phyloP scores from a whole-genome alignment of 2,797 vertebrate genomes.

The Kryptolebias ocellatus region DNA sequence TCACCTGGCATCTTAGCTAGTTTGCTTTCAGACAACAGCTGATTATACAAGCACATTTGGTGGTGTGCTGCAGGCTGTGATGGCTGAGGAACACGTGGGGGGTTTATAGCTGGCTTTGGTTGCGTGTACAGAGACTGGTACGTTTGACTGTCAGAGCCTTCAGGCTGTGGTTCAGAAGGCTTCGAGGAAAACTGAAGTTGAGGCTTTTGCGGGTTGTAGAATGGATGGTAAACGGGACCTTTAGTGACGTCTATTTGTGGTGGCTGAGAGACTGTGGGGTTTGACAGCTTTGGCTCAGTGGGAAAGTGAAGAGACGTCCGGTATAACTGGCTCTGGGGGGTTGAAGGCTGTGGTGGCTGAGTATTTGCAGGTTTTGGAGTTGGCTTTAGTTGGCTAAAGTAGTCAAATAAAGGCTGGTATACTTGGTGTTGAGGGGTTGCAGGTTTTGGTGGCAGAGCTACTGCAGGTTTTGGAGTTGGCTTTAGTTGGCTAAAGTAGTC shows the following conservation, averaged over 20 bases:
- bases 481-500: background rate
- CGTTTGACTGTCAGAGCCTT: background rate
- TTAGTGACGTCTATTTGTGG: background rate
- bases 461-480: background rate
- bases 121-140: background rate
- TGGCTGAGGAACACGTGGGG: background rate
- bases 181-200: background rate
- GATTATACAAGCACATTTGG: constrained; percentile 19
- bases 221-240: background rate
- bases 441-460: background rate
- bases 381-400: constrained; percentile 1
- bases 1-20: constrained; percentile 11
- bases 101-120: background rate
- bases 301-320: background rate
- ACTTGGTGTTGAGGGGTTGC: background rate
- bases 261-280: background rate
- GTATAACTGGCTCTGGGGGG: background rate
- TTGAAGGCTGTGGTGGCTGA: background rate
- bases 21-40: background rate
- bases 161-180: background rate
- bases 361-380: background rate
- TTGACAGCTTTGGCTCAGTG: background rate
- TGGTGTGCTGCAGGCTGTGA: background rate
- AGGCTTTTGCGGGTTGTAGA: background rate
- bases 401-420: background rate